Base-by-base conservation (phyloP, 2,797 vertebrate genomes). In the Sebastes flavidus region DNA sequence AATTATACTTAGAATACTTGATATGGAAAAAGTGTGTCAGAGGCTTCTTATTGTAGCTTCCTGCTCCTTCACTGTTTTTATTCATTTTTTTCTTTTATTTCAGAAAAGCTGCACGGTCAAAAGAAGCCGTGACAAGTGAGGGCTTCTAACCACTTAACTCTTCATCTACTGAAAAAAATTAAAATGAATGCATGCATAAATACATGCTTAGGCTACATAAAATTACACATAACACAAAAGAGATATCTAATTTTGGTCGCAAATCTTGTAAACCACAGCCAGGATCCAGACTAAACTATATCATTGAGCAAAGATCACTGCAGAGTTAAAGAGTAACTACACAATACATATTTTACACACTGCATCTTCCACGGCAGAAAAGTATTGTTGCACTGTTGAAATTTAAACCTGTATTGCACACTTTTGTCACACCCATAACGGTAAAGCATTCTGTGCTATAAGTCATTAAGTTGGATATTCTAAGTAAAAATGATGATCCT, bases 91-190 rank as follows among this genome's bases (percentile, higher is more conserved):
- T 5, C 10, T 63, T 32, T 63, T 29, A 6, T 80, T 90, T 81
- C 74, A 94, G 93, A 59, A 93, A 82, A 92, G 22, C 42, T 36
- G 56, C 61, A n/a, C 6, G 4, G 4, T 36, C 24, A 58, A n/a
- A 52, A 27, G 72, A 79, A 49, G 18, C 0, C 0, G 2, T 1
- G 4, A 27, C 0, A 7, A 78, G 1, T 18, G 61, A 71, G 2
- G 1, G 1, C 32, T 55, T 91, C 54, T 90, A 74, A 89, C 22
- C 38, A n/a, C 6, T n/a, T n/a, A 14, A 9, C 9, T 25, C 34
- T 55, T 38, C 55, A 66, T 27, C 2, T 24, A 13, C 6, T 24
- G 5, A 10, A 36, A 34, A 34, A 0, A 0, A 6, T 49, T 0
- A 18, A 22, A 6, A 22, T 34, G 5, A 14, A 55, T 14, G 6